Conservation (phyloP, 1,140 invertebrate species). For the Microplitis demolitor region DNA sequence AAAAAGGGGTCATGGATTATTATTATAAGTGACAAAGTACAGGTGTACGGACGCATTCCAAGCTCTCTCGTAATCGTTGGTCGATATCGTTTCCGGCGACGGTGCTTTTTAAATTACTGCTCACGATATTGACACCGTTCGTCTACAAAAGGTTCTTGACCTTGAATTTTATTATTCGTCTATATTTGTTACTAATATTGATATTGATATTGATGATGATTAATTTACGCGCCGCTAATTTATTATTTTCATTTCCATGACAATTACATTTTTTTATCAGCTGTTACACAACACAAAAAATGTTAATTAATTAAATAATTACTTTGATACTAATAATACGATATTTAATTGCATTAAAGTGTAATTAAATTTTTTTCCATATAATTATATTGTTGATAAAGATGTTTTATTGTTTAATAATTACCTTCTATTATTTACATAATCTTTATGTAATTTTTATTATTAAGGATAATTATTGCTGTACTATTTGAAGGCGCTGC, state of each 20-base stretch:
- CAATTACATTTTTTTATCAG: too few relatives aligned
- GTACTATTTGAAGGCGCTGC: not conserved
- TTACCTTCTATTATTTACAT: not conserved
- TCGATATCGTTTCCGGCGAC: constrained; percentile 15
- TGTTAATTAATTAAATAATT: too few relatives aligned
- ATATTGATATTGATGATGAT: not conserved
- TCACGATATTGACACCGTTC: constrained; percentile 22
- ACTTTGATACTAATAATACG: not conserved
- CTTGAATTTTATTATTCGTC: not conserved
- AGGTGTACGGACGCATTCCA: constrained; percentile 13
- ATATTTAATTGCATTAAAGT: not conserved
- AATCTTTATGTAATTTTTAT: not conserved
- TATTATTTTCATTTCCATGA: too few relatives aligned
- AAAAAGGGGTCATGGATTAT: not conserved
- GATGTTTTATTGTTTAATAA: not conserved
- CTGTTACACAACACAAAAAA: too few relatives aligned
- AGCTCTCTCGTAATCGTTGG: not conserved
- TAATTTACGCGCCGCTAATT: too few relatives aligned
- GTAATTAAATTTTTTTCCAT: not conserved
- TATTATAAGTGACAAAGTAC: constrained; percentile 7
- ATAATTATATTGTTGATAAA: not conserved
- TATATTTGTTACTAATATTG: not conserved
- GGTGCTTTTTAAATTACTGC: constrained; percentile 8
- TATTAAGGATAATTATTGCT: not conserved
- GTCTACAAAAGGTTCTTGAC: constrained; percentile 10